Evolutionary conservation across 53 echinoderm and acorn worm genomes (phyloP), one percentile per base, ranked within the genome.

Genomic region (Henricia sp.): DNA sequence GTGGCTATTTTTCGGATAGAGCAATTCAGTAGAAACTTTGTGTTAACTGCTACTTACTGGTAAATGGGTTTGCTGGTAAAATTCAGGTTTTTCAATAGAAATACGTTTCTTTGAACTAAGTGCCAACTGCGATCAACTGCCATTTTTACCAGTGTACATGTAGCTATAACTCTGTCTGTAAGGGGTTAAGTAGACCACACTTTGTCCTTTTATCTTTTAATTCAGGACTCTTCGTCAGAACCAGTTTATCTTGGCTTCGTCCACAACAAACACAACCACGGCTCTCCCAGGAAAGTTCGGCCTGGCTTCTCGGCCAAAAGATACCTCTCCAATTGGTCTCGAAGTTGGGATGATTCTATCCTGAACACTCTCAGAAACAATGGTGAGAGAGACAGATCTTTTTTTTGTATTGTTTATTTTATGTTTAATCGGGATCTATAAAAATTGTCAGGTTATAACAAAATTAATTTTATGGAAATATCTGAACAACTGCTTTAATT

Each of bases 291-390:
- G 37, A 59, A 83, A 34, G 85, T 99, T 34, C 74, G 99, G 37
- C 99, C 99, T 40, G 99, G 99, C 4, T 99, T 99, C 77, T 99
- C 99, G n/a, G 99, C 99, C 68, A 99, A 99, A 72, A 82, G 99
- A 30, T 99, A 99, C 68, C 64, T 99, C 33, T 88, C 95, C 16
- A 99, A 84, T 86, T 99, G 99, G 99, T 95, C 99, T n/a, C 86
- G 92, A 58, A 99, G 99, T 53, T 99, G 99, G 99, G 99, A 99
- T 67, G 99, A 99, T 55, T 90, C 94, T 41, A 86, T 99, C 9
- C 86, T 99, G 0, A 92, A 89, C 55, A 90, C 90, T 68, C 82
- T 99, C 36, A 87, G 95, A 50, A 92, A 71, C 76, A 92, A 95
- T 84, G 99, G 99, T 94, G 50, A 42, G 84, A 29, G 4, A 68